Evolutionary conservation across 2,113 vertebrate species (phyloP).

Genomic region (Mormoops blainvillei): DNA sequence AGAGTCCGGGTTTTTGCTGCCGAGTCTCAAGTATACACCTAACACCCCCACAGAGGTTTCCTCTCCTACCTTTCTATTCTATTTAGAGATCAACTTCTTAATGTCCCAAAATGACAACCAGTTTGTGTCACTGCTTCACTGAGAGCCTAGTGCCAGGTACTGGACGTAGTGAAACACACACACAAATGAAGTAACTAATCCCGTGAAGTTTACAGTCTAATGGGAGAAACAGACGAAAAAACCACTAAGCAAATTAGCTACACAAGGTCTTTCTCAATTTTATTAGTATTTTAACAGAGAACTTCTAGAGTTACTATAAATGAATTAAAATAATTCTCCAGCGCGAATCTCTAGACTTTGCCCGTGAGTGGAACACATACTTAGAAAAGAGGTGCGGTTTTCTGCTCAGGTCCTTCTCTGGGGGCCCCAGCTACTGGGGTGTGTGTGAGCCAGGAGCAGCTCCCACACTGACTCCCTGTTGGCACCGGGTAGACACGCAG

Average conservation of each 20-base stretch:
- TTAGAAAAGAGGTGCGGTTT: neutral
- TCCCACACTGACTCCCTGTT: neutral
- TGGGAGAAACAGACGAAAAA: neutral
- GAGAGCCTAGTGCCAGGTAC: neutral
- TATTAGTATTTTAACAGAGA: neutral
- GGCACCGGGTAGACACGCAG: neutral
- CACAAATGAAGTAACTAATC: neutral
- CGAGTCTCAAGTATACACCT: slow-evolving; percentile 39
- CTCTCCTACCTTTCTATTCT: neutral
- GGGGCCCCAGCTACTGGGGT: neutral
- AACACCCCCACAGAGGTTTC: neutral
- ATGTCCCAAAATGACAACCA: neutral
- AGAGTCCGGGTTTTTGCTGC: neutral
- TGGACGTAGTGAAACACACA: neutral
- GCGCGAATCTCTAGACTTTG: neutral
- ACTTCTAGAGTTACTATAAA: neutral
- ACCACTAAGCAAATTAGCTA: neutral
- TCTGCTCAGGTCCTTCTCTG: neutral
- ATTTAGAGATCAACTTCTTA: neutral
- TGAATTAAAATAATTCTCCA: neutral
- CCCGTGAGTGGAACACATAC: neutral
- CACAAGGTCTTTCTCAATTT: neutral
- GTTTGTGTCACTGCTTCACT: neutral
- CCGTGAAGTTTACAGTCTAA: neutral
- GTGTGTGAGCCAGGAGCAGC: neutral